Base-by-base conservation (phyloP, 2,113 vertebrate genomes). In the Formicarius rufipectus region DNA sequence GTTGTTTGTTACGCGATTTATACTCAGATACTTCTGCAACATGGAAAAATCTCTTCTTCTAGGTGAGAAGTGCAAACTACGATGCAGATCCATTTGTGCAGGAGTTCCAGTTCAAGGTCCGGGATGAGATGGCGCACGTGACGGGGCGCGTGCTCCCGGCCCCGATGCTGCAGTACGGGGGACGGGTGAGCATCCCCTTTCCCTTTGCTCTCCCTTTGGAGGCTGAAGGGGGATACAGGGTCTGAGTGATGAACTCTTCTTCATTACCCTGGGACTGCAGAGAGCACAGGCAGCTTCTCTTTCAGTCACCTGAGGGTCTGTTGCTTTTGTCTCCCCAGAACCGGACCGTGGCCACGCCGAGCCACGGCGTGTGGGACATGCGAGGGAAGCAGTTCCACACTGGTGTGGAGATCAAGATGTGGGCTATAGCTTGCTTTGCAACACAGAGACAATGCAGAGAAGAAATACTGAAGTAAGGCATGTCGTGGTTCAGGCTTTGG, bases 301-400 rank as follows among this genome's bases (percentile, higher is more conserved):
- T 40, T 17, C 35, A 25, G 12, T 67, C 44, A 15, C 37, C 60
- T 42, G n/a, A 72, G 9, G 47, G 28, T 79, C 45, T 94, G 19
- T 89, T 84, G 89, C 31, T 90, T 82, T 83, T 87, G 64, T 95
- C 92, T 91, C 96, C 98, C 23, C 97, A 99, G 99, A 99, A 99
- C 96, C 98, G 99, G 79, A 99, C 99, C 2, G 99, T 99, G 91
- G 99, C 99, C 79, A 99, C 99, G 25, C 99, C 99, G 49, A 99
- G 99, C 97, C 99, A 99, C 0, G 99, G 99, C 1, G 99, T 99
- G 14, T 99, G 99, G 99, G 99, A 99, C 97, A 99, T 99, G 99
- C 93, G 99, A 84, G 99, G 99, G 63, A 99, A 99, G 91, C 99
- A 99, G 91, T 99, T 99, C 96, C 99, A 99, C 97, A 99, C 99